These are phyloP conservation scores for Decapterus maruadsi DNA, from an alignment of 2,797 vertebrate species.

Conservation along the genomic window DNA sequence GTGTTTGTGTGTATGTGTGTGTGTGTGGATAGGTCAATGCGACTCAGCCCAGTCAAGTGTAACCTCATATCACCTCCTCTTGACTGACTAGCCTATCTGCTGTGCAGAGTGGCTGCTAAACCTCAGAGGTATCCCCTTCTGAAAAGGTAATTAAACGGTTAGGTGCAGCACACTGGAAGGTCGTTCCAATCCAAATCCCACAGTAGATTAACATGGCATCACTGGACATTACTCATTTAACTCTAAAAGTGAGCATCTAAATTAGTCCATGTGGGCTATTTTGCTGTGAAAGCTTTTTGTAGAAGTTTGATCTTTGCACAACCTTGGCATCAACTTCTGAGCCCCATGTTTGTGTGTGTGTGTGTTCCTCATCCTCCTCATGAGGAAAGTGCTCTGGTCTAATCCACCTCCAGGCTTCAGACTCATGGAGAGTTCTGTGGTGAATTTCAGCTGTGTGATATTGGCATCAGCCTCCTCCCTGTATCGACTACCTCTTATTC, in stretches of 20 bases:
- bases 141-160: constrained; percentile 81
- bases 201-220: constrained; percentile 75
- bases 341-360: constrained; percentile 14
- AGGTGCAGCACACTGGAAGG: constrained; percentile 73
- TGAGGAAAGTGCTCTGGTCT: constrained; percentile 50
- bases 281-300: constrained; percentile 62
- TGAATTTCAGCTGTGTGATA: constrained; percentile 48
- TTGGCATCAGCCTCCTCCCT: constrained; percentile 41
- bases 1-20: constrained; percentile 45
- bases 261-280: constrained; percentile 52
- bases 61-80: constrained; percentile 74
- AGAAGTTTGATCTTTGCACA: constrained; percentile 63
- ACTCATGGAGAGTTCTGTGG: constrained; percentile 38
- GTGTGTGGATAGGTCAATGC: constrained; percentile 61
- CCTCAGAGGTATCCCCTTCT: constrained; percentile 77
- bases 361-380: constrained; percentile 22
- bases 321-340: constrained; percentile 63
- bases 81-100: constrained; percentile 70
- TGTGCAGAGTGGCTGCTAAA: constrained; percentile 59
- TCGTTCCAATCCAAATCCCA: constrained; percentile 77
- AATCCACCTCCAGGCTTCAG: constrained; percentile 49
- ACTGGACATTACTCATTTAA: constrained; percentile 75
- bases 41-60: constrained; percentile 72
- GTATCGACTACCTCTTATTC: constrained; percentile 52
- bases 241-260: constrained; percentile 63